phyloP scores from a whole-genome alignment of 2,797 vertebrate species.

The Pteropus rufus region DNA sequence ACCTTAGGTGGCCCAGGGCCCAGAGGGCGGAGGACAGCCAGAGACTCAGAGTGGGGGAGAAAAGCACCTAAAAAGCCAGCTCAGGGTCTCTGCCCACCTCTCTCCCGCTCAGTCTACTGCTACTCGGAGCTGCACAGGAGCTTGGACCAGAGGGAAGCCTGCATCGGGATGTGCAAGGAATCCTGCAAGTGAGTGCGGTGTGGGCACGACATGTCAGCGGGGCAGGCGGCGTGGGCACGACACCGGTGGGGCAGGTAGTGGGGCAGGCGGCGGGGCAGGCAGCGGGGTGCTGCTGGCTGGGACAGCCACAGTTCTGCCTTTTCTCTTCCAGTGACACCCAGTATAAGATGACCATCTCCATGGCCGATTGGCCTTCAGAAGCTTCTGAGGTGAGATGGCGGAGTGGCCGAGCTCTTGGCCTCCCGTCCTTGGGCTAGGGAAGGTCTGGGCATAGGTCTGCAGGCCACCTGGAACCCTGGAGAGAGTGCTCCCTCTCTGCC shows the following conservation, averaged over 20 bases:
- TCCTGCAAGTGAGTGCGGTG: slow-evolving; percentile 85
- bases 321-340: slow-evolving; percentile 83
- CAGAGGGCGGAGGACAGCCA: not conserved
- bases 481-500: too few relatives aligned
- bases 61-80: not conserved
- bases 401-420: not conserved
- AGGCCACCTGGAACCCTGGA: not conserved
- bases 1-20: not conserved
- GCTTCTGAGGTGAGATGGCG: slow-evolving; percentile 81
- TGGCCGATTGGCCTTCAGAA: slow-evolving; percentile 87
- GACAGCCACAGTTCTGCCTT: not conserved
- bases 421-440: not conserved
- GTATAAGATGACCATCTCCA: slow-evolving; percentile 88
- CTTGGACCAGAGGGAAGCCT: slow-evolving; percentile 77
- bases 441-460: not conserved
- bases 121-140: slow-evolving; percentile 79
- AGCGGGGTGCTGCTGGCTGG: fast-evolving
- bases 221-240: too few relatives aligned
- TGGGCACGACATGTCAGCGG: fast-evolving
- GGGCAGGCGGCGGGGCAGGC: too few relatives aligned
- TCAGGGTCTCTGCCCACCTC: not conserved
- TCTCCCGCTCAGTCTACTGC: slow-evolving; percentile 79
- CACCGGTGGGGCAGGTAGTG: too few relatives aligned
- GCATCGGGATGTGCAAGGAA: slow-evolving; percentile 83
- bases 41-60: too few relatives aligned